phyloP scores from a whole-genome alignment of 2,797 vertebrate genomes.

The Aselliscus stoliczkanus region DNA sequence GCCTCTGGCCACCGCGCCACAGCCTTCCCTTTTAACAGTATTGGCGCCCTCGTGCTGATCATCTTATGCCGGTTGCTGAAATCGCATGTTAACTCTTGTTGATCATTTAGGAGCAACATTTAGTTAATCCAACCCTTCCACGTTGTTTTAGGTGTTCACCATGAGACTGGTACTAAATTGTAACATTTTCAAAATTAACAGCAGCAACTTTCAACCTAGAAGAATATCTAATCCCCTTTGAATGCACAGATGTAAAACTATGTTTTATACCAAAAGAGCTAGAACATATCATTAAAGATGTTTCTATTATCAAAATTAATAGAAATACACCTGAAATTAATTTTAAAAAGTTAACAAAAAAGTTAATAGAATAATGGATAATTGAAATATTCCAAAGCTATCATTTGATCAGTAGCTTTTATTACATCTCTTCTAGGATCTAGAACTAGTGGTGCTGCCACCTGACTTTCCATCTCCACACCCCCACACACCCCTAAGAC shows the following conservation, averaged over 20 bases:
- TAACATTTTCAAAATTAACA: conserved; percentile 11
- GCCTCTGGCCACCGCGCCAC: too few relatives aligned
- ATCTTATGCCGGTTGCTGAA: background rate
- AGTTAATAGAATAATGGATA: background rate
- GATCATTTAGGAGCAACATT: background rate
- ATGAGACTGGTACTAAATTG: background rate
- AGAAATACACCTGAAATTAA: too few relatives aligned
- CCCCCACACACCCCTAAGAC: background rate
- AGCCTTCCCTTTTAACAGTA: too few relatives aligned
- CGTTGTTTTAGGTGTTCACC: background rate
- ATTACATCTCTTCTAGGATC: background rate
- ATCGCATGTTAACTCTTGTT: background rate
- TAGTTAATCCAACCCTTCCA: background rate
- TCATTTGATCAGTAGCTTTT: background rate
- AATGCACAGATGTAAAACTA: background rate
- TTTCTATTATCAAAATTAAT: background rate
- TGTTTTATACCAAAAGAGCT: background rate
- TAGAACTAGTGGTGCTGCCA: background rate
- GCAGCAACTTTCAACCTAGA: background rate
- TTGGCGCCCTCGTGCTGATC: background rate
- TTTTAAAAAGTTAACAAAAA: background rate
- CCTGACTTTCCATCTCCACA: background rate
- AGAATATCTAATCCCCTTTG: background rate
- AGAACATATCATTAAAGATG: background rate
- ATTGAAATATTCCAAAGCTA: background rate